Percentiles rank a stretch among this genome's conserved stretches.
Evolutionary conservation across 1,140 invertebrate genomes (phyloP).

Genomic region (Pachyrhynchus sulphureomaculatus): DNA sequence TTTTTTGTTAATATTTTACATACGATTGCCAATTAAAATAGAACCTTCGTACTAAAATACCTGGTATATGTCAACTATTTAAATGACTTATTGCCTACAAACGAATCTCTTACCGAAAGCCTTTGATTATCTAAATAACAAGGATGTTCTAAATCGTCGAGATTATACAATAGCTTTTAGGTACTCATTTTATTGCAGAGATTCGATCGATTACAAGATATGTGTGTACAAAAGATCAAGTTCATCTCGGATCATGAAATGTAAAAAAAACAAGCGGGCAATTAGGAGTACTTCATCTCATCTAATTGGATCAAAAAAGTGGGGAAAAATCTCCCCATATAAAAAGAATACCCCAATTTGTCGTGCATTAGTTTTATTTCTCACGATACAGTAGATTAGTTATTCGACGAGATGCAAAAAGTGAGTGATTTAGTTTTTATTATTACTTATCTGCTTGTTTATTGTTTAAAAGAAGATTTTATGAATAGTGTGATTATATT

Average conservation of each 20-base stretch:
- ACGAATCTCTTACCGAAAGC: background rate
- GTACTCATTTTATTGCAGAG: background rate
- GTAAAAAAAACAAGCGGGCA: constrained; percentile 13
- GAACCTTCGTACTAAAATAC: no score
- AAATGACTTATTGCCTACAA: background rate
- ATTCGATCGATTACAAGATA: background rate
- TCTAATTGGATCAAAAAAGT: constrained; percentile 18
- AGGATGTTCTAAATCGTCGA: background rate
- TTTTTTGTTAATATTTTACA: no score
- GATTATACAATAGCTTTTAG: constrained; percentile 2
- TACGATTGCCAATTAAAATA: no score
- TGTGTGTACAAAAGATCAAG: constrained; percentile 22
- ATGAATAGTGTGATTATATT: no score
- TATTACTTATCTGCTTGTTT: no score
- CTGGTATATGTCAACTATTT: background rate
- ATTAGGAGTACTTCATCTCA: constrained; percentile 6
- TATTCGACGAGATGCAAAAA: constrained; percentile 14
- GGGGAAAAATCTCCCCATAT: constrained; percentile 6
- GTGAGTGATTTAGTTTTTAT: constrained; percentile 13
- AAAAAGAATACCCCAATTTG: constrained; percentile 21
- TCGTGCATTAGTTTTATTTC: constrained; percentile 16
- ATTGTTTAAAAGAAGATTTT: background rate
- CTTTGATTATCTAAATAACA: background rate
- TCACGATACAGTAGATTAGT: constrained; percentile 12
- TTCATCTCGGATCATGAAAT: constrained; percentile 15